Conservation (phyloP, 2,113 vertebrate genomes). For the Salvator merianae region DNA sequence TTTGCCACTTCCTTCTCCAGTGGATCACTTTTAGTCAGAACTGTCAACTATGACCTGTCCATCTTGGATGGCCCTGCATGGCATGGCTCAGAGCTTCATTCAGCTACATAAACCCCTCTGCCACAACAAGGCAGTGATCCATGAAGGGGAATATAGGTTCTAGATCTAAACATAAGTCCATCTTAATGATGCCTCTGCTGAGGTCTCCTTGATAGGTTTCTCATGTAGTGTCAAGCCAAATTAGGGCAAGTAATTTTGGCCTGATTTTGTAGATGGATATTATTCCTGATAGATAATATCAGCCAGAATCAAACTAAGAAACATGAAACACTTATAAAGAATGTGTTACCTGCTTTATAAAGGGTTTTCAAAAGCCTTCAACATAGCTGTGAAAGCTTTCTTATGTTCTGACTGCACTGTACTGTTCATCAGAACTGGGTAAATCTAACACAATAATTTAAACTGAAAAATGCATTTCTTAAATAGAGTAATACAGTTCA, state of each 20-base stretch:
- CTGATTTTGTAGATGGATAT: slow-evolving; percentile 45
- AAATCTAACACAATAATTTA: slow-evolving; percentile 68
- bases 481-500: slow-evolving; percentile 15
- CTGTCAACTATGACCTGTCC: too few species aligned
- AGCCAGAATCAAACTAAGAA: slow-evolving; percentile 41
- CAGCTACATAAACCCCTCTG: too few species aligned
- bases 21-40: too few species aligned
- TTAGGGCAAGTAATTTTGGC: slow-evolving; percentile 41
- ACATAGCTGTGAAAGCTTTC: slow-evolving; percentile 60
- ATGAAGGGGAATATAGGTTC: too few species aligned
- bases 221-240: slow-evolving; percentile 48
- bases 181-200: too few species aligned
- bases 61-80: too few species aligned
- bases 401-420: slow-evolving; percentile 58
- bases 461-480: slow-evolving; percentile 37
- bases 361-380: slow-evolving; percentile 62
- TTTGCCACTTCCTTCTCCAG: too few species aligned
- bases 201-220: slow-evolving; percentile 14
- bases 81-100: too few species aligned
- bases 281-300: slow-evolving; percentile 49
- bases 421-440: slow-evolving; percentile 50
- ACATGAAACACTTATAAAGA: slow-evolving; percentile 33
- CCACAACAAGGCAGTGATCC: too few species aligned
- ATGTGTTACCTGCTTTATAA: slow-evolving; percentile 51
- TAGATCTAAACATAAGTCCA: too few species aligned